Conservation (phyloP, 2,888 invertebrate species). For the Sinotaia quadrata region DNA sequence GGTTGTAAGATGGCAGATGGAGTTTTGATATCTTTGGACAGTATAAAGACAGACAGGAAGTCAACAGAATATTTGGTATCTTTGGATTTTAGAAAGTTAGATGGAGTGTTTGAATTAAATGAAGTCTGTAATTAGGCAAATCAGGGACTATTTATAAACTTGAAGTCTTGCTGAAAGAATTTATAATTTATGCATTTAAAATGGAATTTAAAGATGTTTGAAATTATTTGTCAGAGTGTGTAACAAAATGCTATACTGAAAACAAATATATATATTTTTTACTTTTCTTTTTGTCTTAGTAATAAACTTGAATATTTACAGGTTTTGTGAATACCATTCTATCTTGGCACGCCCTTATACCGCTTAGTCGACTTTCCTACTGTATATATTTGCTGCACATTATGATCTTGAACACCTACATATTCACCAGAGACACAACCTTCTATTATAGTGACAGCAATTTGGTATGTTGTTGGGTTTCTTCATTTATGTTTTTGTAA, state of each 20-base stretch:
- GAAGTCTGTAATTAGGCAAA: too few species aligned
- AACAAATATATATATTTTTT: neutral
- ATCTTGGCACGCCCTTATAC: conserved; percentile 16
- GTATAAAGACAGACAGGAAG: too few species aligned
- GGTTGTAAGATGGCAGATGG: too few species aligned
- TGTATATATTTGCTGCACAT: conserved; percentile 18
- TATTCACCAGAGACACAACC: conserved; percentile 12
- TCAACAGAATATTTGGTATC: too few species aligned
- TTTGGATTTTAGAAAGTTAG: too few species aligned
- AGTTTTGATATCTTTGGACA: too few species aligned
- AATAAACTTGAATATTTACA: neutral
- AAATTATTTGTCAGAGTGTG: too few species aligned
- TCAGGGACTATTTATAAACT: too few species aligned
- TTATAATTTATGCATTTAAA: neutral
- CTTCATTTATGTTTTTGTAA: too few species aligned
- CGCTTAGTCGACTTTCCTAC: conserved; percentile 19
- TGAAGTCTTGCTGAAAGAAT: too few species aligned
- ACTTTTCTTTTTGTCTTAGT: neutral
- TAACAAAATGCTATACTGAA: neutral
- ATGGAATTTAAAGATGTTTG: neutral
- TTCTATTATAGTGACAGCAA: conserved; percentile 21
- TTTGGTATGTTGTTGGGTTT: neutral
- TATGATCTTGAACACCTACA: conserved; percentile 2
- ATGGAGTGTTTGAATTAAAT: too few species aligned
- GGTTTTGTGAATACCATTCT: conserved; percentile 16